Evolutionary conservation across 2,113 vertebrate genomes (phyloP), one percentile per base, ranked within the genome.

Genomic region (Leucopsar rothschildi): DNA sequence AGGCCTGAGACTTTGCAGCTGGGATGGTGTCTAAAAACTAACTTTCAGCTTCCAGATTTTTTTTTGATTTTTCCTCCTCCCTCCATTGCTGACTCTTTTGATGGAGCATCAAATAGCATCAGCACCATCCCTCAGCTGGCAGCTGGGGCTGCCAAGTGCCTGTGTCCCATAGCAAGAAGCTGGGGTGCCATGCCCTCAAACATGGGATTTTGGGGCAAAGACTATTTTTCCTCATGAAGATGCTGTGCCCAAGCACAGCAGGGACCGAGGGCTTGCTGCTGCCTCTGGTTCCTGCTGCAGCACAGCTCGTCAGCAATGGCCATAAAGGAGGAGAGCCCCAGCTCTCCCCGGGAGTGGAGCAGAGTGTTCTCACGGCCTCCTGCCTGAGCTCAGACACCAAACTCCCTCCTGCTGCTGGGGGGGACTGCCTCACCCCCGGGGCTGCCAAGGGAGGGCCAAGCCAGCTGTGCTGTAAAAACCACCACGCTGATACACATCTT

Each of bases 351-450:
- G 79, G 64, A 77, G 40, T 0, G 2, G 56, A 82, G 88, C 79
- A 70, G 59, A 0, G 0, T 0, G 1, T 95, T 96, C 94, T 88
- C 96, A 92, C 63, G 57, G 92, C 70, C 73, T 90, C 35, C 86
- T 37, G 77, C 55, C 65, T 7, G 6, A 5, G 70, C 49, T 55
- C 1, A 5, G 12, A 20, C 37, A 68, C 47, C 82, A 60, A 71
- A 56, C 40, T 57, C 63, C 71, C 76, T 86, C 44, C 85, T 71
- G 64, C 87, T 88, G 71, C 8, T 25, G 47, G 27, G 49, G 49
- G 80, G 15, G 9, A 29, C 37, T 0, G 4, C 1, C 2, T 82
- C 2, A 0, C 40, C 73, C 73, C 1, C 2, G 14, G 42, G 88
- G 52, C 66, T 71, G 33, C 37, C 16, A 2, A 78, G 37, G 4